Evolutionary conservation across 2,113 vertebrate species (phyloP).

Genomic region (Psephotus haematonotus): DNA sequence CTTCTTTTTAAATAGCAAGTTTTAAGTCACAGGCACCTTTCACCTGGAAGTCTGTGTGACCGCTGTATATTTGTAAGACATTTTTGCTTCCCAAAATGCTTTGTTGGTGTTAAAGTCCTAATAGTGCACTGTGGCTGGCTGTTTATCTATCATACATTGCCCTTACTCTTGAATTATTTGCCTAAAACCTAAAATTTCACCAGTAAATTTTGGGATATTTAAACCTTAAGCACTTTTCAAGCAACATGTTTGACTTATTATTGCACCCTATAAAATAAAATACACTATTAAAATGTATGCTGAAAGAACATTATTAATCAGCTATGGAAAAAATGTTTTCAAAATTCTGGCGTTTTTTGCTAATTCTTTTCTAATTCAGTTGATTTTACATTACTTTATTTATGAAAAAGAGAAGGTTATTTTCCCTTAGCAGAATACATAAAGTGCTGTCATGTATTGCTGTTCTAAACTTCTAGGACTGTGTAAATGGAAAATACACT

Average conservation of each 20-base stretch:
- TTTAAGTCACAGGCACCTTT: neutral
- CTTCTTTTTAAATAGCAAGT: neutral
- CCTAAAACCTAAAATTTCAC: neutral
- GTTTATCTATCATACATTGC: neutral
- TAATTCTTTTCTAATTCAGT: neutral
- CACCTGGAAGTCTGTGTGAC: neutral
- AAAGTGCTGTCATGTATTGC: accelerated
- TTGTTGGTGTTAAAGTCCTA: neutral
- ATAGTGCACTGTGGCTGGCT: neutral
- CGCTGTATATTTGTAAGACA: accelerated
- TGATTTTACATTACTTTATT: neutral
- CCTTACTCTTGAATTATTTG: neutral
- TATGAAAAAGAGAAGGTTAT: neutral
- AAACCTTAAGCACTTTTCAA: neutral
- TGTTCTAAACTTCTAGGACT: neutral
- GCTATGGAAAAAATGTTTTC: neutral
- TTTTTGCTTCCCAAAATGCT: neutral
- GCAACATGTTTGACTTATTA: neutral
- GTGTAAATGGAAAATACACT: neutral
- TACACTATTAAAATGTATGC: neutral
- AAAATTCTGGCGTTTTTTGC: neutral
- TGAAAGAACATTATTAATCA: neutral
- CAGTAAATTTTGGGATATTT: neutral
- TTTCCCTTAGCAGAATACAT: neutral
- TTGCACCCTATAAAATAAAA: neutral